A percentile compares a stretch with the other conserved stretches of the same genome.
These are phyloP conservation scores for Pandemis heparana DNA, from an alignment of 2,888 invertebrate species.

Conservation along the genomic window DNA sequence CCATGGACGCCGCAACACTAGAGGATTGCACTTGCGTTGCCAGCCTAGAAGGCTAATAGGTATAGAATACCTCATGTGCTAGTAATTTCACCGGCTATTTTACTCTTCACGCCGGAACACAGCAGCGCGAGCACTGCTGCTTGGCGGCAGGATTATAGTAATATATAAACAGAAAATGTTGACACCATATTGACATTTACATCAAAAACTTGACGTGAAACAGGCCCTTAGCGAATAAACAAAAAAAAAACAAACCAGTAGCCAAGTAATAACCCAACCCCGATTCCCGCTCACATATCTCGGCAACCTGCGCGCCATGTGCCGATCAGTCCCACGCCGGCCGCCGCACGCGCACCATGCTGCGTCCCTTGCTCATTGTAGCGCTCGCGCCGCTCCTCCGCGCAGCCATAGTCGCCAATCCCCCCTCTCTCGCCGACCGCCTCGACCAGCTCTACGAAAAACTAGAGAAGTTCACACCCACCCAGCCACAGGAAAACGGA, in stretches of 20 bases:
- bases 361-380: constrained; percentile 63
- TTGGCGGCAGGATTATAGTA: too few species aligned
- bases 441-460: constrained; percentile 70
- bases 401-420: constrained; percentile 68
- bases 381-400: constrained; percentile 63
- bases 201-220: too few species aligned
- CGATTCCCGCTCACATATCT: background rate
- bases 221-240: background rate
- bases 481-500: background rate
- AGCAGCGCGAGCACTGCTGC: too few species aligned
- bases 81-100: too few species aligned
- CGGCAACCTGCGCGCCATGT: constrained; percentile 50
- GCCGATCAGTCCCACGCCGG: constrained; percentile 57
- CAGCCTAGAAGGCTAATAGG: too few species aligned
- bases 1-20: too few species aligned
- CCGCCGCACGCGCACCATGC: constrained; percentile 67
- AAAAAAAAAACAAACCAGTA: background rate
- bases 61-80: too few species aligned
- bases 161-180: too few species aligned
- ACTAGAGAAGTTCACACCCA: constrained; percentile 66
- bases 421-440: constrained; percentile 66
- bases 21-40: too few species aligned
- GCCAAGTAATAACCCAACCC: background rate
- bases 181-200: too few species aligned
- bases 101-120: too few species aligned